Base-by-base conservation (phyloP, 2,797 vertebrate species). In the Phalanger gymnotis region DNA sequence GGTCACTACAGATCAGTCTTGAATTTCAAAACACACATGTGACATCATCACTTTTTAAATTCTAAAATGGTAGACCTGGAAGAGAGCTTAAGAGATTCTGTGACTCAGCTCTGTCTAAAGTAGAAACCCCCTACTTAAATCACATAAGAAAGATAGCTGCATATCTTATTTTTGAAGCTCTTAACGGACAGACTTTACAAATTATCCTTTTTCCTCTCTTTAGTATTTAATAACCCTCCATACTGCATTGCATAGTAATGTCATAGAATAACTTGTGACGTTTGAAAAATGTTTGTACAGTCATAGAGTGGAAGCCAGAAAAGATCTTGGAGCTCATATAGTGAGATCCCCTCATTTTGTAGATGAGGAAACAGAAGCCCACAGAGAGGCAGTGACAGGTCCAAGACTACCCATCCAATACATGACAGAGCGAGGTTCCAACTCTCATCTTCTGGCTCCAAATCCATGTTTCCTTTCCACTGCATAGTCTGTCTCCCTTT, bases 41-140 rank as follows among this genome's bases (percentile, higher is more conserved):
- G n/a, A 96, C 91, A 90, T 56, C 58, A 81, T 92, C 34, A 27
- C 57, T 97, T 95, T 94, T 91, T 57, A 51, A 61, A 3, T 66
- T 90, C 19, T 54, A 93, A 90, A 47, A 87, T 87, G 30, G 30
- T 54, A 1, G 31, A 55, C 58, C 14, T 57, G 56, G 30, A 91
- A 92, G 94, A 96, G 93, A 89, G 52, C 27, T 93, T 87, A 51
- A 51, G n/a, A 16, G 52, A 34, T 92, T 93, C 27, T 95, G 89
- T 94, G 54, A 6, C n/a, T 92, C 47, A 6, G 91, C 28, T 92
- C n/a, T 94, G 31, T 55, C 53, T 11, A 89, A 81, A 93, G 53
- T 90, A 27, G 13, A n/a, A 55, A n/a, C 58, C 96, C 55, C 22
- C 56, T 51, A 51, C 25, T 87, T 81, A 89, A 93, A 73, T 54